Evolutionary conservation across 2,888 invertebrate genomes (phyloP).

Genomic region (Caenorhabditis zanzibari): DNA sequence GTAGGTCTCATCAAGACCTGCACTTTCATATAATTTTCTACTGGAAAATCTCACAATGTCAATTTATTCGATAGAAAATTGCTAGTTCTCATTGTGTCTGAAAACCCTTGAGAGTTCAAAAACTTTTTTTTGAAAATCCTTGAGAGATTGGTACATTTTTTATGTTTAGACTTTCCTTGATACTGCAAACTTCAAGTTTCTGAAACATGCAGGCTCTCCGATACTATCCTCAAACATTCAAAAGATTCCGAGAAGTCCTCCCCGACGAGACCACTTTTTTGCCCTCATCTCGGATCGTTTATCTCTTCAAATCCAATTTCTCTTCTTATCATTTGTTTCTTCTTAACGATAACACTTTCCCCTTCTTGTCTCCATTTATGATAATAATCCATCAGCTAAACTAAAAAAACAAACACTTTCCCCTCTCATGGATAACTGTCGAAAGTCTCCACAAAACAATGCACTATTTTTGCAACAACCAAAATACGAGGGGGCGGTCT

Average conservation of each 20-base stretch:
- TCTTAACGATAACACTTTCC: slow-evolving; percentile 34
- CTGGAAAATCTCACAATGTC: too few species aligned
- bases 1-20: too few species aligned
- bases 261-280: slow-evolving; percentile 22
- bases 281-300: slow-evolving; percentile 16
- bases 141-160: too few species aligned
- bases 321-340: slow-evolving; percentile 21
- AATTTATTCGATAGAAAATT: too few species aligned
- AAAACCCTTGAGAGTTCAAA: too few species aligned
- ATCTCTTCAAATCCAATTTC: slow-evolving; percentile 27
- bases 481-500: slow-evolving; percentile 37
- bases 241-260: not conserved
- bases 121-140: too few species aligned
- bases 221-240: too few species aligned
- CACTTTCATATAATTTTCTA: too few species aligned
- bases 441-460: slow-evolving; percentile 33
- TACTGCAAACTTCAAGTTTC: too few species aligned
- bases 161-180: too few species aligned
- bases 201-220: too few species aligned
- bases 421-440: slow-evolving; percentile 24
- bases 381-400: slow-evolving; percentile 38
- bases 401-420: slow-evolving; percentile 27
- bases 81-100: too few species aligned
- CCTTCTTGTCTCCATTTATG: not conserved
- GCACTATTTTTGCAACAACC: slow-evolving; percentile 53